These are phyloP conservation scores for Chaetoderma sp. DNA, from an alignment of 2,888 invertebrate species.

Conservation along the genomic window DNA sequence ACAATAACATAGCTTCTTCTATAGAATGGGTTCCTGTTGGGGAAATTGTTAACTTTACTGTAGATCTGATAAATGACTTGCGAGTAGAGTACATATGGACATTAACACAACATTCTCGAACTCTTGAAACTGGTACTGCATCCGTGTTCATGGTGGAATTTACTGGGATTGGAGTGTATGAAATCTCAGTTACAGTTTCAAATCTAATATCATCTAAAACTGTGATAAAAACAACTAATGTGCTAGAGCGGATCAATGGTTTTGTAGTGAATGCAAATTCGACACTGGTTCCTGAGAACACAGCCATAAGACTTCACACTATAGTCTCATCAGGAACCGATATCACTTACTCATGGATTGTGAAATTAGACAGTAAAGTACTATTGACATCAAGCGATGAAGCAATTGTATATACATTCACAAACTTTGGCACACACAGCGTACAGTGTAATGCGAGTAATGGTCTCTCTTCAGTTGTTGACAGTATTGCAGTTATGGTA, in stretches of 20 bases:
- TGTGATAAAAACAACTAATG: conserved; percentile 16
- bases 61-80: too few relatives aligned
- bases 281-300: conserved; percentile 27
- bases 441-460: conserved; percentile 41
- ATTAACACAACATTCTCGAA: too few relatives aligned
- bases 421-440: conserved; percentile 32
- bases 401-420: conserved; percentile 28
- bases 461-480: conserved; percentile 27
- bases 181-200: conserved; percentile 30
- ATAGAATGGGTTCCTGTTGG: too few relatives aligned
- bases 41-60: too few relatives aligned
- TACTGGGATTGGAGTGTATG: conserved; percentile 24
- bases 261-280: conserved; percentile 33
- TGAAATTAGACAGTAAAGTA: conserved; percentile 8
- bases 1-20: too few relatives aligned
- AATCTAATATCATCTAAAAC: conserved; percentile 35
- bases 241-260: conserved; percentile 37
- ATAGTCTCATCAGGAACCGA: conserved; percentile 36
- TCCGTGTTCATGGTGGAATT: too few relatives aligned
- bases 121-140: too few relatives aligned
- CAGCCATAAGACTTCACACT: conserved; percentile 27
- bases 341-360: conserved; percentile 34
- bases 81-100: too few relatives aligned
- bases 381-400: conserved; percentile 10
- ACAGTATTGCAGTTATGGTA: conserved; percentile 32